Evolutionary conservation across 2,113 vertebrate species (phyloP).

Genomic region (Brachirus orientalis): DNA sequence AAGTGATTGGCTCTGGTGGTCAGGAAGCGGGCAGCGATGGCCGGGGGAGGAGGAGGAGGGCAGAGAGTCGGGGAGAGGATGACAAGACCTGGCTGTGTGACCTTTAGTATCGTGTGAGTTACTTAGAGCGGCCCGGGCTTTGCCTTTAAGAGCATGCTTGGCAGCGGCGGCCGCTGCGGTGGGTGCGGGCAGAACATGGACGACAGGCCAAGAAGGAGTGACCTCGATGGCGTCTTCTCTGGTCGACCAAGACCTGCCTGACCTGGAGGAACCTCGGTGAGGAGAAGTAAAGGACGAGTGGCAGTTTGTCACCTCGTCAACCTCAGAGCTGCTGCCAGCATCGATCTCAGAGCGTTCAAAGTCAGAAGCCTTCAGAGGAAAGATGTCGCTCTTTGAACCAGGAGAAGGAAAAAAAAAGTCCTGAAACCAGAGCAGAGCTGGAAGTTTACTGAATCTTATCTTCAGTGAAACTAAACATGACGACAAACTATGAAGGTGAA

Average conservation of each 20-base stretch:
- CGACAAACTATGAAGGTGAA: no score
- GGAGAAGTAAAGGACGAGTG: constrained; percentile 70
- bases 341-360: constrained; percentile 59
- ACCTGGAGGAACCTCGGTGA: constrained; percentile 47
- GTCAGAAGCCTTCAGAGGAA: constrained; percentile 59
- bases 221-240: constrained; percentile 51
- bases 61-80: constrained; percentile 71
- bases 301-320: constrained; percentile 62
- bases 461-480: not conserved
- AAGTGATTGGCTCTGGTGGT: constrained; percentile 92
- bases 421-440: not conserved
- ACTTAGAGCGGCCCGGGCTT: constrained; percentile 79
- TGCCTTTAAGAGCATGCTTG: constrained; percentile 78
- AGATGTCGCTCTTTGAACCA: constrained; percentile 39
- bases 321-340: constrained; percentile 48
- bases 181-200: constrained; percentile 65
- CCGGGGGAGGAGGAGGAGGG: constrained; percentile 63
- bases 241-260: constrained; percentile 55
- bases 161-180: constrained; percentile 69
- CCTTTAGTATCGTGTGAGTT: constrained; percentile 78
- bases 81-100: constrained; percentile 83
- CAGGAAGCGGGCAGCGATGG: constrained; percentile 91
- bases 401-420: constrained; percentile 15
- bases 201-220: constrained; percentile 74
- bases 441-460: no score